Base-by-base conservation (phyloP, 2,888 invertebrate species). In the Furcula furcula region DNA sequence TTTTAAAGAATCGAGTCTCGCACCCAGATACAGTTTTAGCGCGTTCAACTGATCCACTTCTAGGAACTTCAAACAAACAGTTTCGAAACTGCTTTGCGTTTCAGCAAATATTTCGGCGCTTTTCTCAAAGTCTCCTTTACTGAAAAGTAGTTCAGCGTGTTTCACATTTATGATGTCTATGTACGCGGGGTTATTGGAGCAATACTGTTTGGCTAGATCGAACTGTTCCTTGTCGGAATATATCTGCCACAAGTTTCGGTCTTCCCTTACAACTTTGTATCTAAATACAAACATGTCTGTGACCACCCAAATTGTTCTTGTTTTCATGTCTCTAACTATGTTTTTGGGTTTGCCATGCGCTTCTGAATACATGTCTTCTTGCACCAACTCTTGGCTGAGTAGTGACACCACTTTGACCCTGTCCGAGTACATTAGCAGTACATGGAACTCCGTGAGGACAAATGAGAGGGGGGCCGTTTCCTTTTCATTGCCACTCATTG, bases 41-140 rank as follows among this genome's bases (percentile, higher is more conserved):
- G 98, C 96, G 51, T 94, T 94, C 39, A 95, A 94, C 67, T 97
- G 91, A 36, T 94, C 92, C 0, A 93, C 90, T 71, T 95, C 92
- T 10, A 98, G 86, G 74, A 98, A 98, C 70, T 97, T 98, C 7
- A 99, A 87, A 34, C 98, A 96, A 20, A 98, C 93, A 56, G 97
- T 97, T 84, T 99, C 99, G 71, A 99, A 98, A 11, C 97, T 95
- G 23, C 95, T 94, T 57, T 95, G 93, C 0, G 98, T 97, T 60
- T 97, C 94, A 0, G 98, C 97, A 73, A 94, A 98, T 50, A 95
- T 92, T 55, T 93, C 90, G 0, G 99, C 99, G 72, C 97, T 97
- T 52, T 92, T 91, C 39, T 94, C 92, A 59, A 93, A 98, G 78
- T 95, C 91, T 37, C 93, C 93, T 46, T 93, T 92, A 4, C 92